Evolutionary conservation across 2,797 vertebrate species (phyloP).

Genomic region (Hybognathus amarus): DNA sequence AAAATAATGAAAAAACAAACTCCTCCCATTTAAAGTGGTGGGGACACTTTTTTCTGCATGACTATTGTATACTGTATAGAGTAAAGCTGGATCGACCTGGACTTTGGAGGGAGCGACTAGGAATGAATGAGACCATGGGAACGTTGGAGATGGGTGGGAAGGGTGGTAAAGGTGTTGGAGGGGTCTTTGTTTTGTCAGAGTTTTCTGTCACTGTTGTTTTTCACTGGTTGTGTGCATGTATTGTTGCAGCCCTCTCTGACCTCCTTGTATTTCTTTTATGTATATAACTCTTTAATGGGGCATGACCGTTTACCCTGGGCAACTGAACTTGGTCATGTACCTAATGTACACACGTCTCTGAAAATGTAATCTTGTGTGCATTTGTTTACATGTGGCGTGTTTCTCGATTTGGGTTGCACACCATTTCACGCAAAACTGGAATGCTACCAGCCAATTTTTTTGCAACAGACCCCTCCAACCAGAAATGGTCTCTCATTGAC

Average conservation of each 20-base stretch:
- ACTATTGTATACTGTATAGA: slow-evolving; percentile 93
- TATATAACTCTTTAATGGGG: slow-evolving; percentile 81
- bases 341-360: slow-evolving; percentile 46
- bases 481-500: slow-evolving; percentile 68
- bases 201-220: slow-evolving; percentile 77
- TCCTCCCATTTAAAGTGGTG: slow-evolving; percentile 77
- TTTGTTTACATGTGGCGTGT: slow-evolving; percentile 73
- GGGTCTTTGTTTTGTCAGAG: slow-evolving; percentile 80
- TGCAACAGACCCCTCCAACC: slow-evolving; percentile 66
- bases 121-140: slow-evolving; percentile 60
- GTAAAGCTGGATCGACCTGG: slow-evolving; percentile 88
- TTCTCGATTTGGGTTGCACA: slow-evolving; percentile 78
- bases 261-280: slow-evolving; percentile 75
- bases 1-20: slow-evolving; percentile 75
- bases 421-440: slow-evolving; percentile 74
- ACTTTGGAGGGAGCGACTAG: slow-evolving; percentile 68
- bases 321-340: slow-evolving; percentile 42
- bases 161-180: slow-evolving; percentile 74
- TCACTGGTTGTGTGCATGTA: slow-evolving; percentile 75
- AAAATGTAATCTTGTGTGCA: slow-evolving; percentile 68
- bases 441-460: slow-evolving; percentile 68
- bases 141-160: slow-evolving; percentile 69
- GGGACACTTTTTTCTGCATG: slow-evolving; percentile 88
- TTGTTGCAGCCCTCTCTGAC: slow-evolving; percentile 69
- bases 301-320: slow-evolving; percentile 38